A percentile compares a stretch with the other conserved stretches of the same genome.
Conservation (phyloP, 2,888 invertebrate genomes). For the Gymnosoma rotundatum region DNA sequence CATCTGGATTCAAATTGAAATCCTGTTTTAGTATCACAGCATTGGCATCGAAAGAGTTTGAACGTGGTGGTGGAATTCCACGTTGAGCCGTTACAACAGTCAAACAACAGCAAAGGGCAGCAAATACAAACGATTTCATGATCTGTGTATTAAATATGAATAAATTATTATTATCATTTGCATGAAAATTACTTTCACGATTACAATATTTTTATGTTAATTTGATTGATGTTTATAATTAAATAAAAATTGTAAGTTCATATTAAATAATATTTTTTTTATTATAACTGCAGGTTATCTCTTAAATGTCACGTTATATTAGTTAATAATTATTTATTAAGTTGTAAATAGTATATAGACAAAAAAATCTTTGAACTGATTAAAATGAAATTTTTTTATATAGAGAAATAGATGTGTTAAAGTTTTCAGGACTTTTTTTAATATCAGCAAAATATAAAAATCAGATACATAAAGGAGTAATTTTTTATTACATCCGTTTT, state of each 20-base stretch:
- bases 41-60: slow-evolving; percentile 79
- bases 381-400: too few species aligned
- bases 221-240: slow-evolving; percentile 40
- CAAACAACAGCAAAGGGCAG: slow-evolving; percentile 78
- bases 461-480: too few species aligned
- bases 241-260: background rate
- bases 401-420: too few species aligned
- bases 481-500: too few species aligned
- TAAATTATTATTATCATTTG: slow-evolving; percentile 10
- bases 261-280: slow-evolving; percentile 41
- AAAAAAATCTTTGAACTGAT: too few species aligned
- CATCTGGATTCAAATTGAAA: slow-evolving; percentile 83
- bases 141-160: slow-evolving; percentile 75
- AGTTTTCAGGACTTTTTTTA: too few species aligned
- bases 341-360: too few species aligned
- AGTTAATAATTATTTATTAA: slow-evolving; percentile 15
- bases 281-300: slow-evolving; percentile 46
- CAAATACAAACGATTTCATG: slow-evolving; percentile 79
- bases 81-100: slow-evolving; percentile 79
- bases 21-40: slow-evolving; percentile 83
- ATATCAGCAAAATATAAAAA: too few species aligned
- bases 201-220: background rate
- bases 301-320: slow-evolving; percentile 48
- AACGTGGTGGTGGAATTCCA: slow-evolving; percentile 77
- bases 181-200: slow-evolving; percentile 20